Evolutionary conservation across 37 sponge, comb jelly and placozoan species (phyloP).

Genomic region (Eunapius fragilis): DNA sequence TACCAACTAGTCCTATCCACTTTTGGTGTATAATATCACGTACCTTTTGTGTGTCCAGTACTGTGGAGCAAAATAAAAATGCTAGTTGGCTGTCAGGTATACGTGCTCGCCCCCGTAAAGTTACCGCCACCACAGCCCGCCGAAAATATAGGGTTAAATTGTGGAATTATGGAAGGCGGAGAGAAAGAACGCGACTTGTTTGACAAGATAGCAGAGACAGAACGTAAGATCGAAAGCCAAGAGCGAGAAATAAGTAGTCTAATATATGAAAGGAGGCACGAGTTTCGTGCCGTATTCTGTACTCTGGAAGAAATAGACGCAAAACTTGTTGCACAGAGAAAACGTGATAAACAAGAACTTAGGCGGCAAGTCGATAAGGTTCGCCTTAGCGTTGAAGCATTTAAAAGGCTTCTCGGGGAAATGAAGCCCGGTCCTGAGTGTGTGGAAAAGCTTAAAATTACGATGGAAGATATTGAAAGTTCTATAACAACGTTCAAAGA

Average conservation of each 20-base stretch:
- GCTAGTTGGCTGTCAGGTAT: not conserved
- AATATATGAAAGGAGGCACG: conserved; percentile 48
- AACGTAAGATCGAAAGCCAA: not conserved
- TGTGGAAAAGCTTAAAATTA: conserved; percentile 67
- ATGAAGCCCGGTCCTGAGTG: conserved; percentile 61
- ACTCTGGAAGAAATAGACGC: conserved; percentile 67
- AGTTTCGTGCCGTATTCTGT: conserved; percentile 27
- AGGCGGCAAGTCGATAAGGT: conserved; percentile 48
- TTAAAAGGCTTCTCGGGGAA: conserved; percentile 48
- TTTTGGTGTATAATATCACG: not conserved
- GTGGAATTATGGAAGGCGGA: not conserved
- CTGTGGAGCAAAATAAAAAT: not conserved
- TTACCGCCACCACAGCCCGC: not conserved
- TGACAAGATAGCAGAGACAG: not conserved
- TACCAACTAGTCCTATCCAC: not conserved
- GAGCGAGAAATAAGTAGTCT: conserved; percentile 56
- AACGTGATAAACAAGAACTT: conserved; percentile 54
- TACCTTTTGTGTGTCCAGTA: not conserved
- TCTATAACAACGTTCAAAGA: conserved; percentile 72
- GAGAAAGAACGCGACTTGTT: not conserved
- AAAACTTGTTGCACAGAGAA: conserved; percentile 49
- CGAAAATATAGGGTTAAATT: not conserved
- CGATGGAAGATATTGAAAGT: conserved; percentile 81
- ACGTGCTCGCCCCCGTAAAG: not conserved
- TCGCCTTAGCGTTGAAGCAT: conserved; percentile 20